Conservation (phyloP, 2,113 vertebrate genomes). For the Gorsachius goisagi region DNA sequence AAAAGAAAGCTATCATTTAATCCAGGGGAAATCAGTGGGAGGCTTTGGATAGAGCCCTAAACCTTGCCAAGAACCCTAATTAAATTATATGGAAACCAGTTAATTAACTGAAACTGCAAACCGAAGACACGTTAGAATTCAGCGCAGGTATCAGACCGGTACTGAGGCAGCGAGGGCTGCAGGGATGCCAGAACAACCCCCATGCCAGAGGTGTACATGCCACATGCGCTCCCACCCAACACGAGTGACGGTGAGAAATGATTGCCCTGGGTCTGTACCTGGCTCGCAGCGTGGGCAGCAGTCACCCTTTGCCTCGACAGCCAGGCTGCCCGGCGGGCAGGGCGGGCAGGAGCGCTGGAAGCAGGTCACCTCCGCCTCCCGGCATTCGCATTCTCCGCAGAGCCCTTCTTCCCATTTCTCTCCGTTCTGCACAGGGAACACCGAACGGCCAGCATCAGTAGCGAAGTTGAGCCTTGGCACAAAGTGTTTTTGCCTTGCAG, state of each 20-base stretch:
- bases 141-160: rapidly evolving
- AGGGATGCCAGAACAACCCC: rapidly evolving
- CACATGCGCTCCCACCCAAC: rapidly evolving
- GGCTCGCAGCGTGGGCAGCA: slow-evolving; percentile 86
- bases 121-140: rapidly evolving
- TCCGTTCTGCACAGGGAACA: slow-evolving; percentile 65
- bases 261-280: slow-evolving; percentile 56
- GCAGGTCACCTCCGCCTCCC: slow-evolving; percentile 76
- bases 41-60: not conserved
- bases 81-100: rapidly evolving
- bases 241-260: rapidly evolving
- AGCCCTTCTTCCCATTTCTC: slow-evolving; percentile 78
- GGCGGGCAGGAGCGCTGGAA: slow-evolving; percentile 83
- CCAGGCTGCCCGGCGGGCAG: slow-evolving; percentile 78
- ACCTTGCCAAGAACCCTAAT: not conserved
- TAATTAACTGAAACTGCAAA: not conserved
- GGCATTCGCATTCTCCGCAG: slow-evolving; percentile 85
- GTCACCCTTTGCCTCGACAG: slow-evolving; percentile 48
- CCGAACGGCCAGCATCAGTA: rapidly evolving
- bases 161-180: rapidly evolving
- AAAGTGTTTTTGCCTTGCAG: rapidly evolving
- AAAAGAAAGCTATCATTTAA: not conserved
- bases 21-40: not conserved
- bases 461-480: not conserved
- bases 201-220: rapidly evolving